Conservation (phyloP, 2,113 vertebrate species). For the Otocyon megalotis region DNA sequence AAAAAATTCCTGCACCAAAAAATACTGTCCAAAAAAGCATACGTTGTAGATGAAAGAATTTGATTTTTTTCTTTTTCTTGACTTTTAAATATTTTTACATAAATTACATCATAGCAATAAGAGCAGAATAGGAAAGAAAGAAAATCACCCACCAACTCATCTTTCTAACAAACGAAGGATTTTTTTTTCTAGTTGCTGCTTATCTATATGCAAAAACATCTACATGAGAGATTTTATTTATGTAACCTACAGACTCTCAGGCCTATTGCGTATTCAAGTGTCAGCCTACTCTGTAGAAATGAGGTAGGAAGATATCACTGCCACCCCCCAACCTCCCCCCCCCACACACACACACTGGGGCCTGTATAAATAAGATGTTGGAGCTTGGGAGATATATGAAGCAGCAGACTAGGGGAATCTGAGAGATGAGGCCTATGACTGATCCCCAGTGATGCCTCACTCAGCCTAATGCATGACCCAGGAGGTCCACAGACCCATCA, state of each 20-base stretch:
- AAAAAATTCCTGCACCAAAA: not conserved
- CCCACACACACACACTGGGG: not conserved
- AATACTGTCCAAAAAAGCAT: not conserved
- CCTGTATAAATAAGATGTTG: not conserved
- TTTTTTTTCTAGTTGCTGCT: not conserved
- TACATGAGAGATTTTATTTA: not conserved
- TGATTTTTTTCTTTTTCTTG: not conserved
- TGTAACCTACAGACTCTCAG: not conserved
- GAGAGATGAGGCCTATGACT: not conserved
- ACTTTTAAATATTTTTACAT: constrained; percentile 53
- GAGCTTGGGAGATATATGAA: not conserved
- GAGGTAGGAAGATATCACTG: not conserved
- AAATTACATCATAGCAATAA: not conserved
- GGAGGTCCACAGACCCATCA: not conserved
- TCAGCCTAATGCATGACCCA: not conserved
- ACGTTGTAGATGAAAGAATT: not conserved
- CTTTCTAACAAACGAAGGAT: not conserved
- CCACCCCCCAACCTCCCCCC: no score
- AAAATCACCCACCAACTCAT: constrained; percentile 23
- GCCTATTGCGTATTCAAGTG: not conserved
- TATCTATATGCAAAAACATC: not conserved
- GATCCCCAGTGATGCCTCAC: not conserved
- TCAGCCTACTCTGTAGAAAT: constrained; percentile 29
- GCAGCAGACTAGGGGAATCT: not conserved
- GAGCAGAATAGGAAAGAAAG: constrained; percentile 28